A percentile compares a stretch with the other conserved stretches of the same genome.
These are phyloP conservation scores for rabbit (Oryctolagus cuniculus) DNA, from an alignment of 2,113 vertebrate species.

Conservation along the genomic window DNA sequence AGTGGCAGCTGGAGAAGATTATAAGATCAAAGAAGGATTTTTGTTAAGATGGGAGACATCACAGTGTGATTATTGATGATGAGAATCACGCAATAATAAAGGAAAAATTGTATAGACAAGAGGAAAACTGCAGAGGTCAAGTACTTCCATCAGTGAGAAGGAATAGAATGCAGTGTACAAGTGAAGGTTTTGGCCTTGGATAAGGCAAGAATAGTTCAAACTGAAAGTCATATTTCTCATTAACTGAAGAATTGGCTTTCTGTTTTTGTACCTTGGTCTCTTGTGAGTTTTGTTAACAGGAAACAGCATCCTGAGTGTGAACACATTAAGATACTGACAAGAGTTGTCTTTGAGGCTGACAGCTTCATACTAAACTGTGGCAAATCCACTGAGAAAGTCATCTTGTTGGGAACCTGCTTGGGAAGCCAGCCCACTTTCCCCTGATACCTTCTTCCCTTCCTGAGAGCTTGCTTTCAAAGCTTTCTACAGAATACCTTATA, in stretches of 20 bases:
- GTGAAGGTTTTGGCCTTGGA: neutral
- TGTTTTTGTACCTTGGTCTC: slow-evolving; percentile 17
- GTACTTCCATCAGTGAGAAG: neutral
- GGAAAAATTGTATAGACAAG: neutral
- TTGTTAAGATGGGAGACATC: neutral
- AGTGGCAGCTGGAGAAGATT: neutral
- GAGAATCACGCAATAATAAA: neutral
- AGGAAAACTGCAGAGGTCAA: neutral
- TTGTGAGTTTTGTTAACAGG: slow-evolving; percentile 37
- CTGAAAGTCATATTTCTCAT: slow-evolving; percentile 55
- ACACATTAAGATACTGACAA: neutral
- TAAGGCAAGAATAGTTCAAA: slow-evolving; percentile 18
- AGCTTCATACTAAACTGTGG: neutral
- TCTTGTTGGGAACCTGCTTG: neutral
- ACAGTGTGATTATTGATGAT: neutral
- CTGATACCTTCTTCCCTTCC: neutral
- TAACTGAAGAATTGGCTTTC: slow-evolving; percentile 51
- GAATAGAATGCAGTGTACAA: neutral
- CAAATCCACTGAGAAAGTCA: neutral
- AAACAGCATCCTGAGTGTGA: slow-evolving; percentile 43
- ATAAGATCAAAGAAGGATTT: neutral
- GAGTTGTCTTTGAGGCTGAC: neutral
- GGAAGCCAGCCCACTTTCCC: neutral
- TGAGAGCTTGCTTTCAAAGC: neutral
- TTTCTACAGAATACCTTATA: neutral